Evolutionary conservation across 2,888 invertebrate genomes (phyloP).

Genomic region (Campaea margaritaria): DNA sequence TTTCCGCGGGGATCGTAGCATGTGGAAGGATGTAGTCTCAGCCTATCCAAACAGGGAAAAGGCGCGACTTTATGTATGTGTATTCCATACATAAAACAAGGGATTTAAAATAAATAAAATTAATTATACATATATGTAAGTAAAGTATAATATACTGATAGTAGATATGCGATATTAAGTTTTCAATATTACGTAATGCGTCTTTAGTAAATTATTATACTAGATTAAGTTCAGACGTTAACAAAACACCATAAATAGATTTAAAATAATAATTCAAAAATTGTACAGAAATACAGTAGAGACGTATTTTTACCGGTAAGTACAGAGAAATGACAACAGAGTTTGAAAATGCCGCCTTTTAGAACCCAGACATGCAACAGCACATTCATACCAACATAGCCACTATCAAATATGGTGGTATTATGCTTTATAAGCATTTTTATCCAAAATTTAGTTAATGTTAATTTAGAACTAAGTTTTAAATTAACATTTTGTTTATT

Average conservation of each 20-base stretch:
- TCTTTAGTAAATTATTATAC: no score
- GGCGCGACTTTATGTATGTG: no score
- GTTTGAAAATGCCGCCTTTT: slow-evolving; percentile 63
- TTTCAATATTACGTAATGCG: no score
- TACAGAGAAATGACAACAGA: slow-evolving; percentile 49
- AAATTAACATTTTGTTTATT: not conserved
- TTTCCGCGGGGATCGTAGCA: no score
- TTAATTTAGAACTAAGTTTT: not conserved
- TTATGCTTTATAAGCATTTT: not conserved
- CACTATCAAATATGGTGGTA: not conserved
- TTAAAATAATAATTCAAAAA: not conserved
- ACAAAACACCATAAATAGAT: not conserved
- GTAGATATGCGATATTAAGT: no score
- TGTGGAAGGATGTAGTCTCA: no score
- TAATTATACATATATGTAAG: no score
- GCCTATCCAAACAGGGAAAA: no score
- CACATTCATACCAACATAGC: slow-evolving; percentile 56
- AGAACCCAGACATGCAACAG: slow-evolving; percentile 50
- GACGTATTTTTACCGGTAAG: slow-evolving; percentile 25
- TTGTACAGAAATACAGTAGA: not conserved
- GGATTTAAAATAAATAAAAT: no score
- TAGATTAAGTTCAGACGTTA: no score
- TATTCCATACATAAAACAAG: no score
- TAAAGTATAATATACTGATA: no score
- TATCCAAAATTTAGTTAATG: not conserved